Conservation (phyloP, 2,797 vertebrate genomes). For the Chelon auratus region DNA sequence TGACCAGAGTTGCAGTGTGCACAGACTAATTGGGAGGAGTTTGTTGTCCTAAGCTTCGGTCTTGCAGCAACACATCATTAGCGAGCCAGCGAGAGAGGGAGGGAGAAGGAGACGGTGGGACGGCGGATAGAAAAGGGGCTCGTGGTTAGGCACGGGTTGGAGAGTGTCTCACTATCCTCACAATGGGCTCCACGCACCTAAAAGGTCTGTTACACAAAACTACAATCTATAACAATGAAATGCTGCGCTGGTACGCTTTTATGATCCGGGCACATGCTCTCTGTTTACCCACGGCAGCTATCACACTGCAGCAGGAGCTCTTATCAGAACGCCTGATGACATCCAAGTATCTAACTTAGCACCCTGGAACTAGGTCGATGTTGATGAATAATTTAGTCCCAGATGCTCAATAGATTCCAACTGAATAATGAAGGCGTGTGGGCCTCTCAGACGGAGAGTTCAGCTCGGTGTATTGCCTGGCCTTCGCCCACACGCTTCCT, state of each 20-base stretch:
- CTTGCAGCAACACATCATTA: slow-evolving; percentile 77
- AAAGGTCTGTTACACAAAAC: slow-evolving; percentile 26
- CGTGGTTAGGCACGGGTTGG: slow-evolving; percentile 47
- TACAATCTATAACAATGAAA: slow-evolving; percentile 28
- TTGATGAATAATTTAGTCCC: slow-evolving; percentile 85
- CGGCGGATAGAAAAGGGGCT: slow-evolving; percentile 41
- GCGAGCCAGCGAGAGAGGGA: slow-evolving; percentile 41
- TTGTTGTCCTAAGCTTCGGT: slow-evolving; percentile 73
- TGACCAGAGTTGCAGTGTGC: slow-evolving; percentile 60
- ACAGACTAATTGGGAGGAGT: slow-evolving; percentile 76
- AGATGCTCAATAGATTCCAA: slow-evolving; percentile 85
- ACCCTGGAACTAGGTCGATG: slow-evolving; percentile 84
- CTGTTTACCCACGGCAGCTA: slow-evolving; percentile 64
- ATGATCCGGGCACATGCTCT: slow-evolving; percentile 30
- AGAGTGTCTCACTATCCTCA: slow-evolving; percentile 40
- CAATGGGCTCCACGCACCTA: slow-evolving; percentile 33
- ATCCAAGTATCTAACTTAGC: slow-evolving; percentile 82
- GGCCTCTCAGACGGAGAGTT: slow-evolving; percentile 74
- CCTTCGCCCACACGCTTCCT: slow-evolving; percentile 80
- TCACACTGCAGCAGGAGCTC: slow-evolving; percentile 67
- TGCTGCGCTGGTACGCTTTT: slow-evolving; percentile 20
- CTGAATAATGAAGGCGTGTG: slow-evolving; percentile 82
- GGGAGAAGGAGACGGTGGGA: slow-evolving; percentile 34
- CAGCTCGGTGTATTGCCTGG: slow-evolving; percentile 76
- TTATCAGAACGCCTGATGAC: slow-evolving; percentile 77